phyloP scores from a whole-genome alignment of 2,888 invertebrate genomes.

The Lithophane socia region DNA sequence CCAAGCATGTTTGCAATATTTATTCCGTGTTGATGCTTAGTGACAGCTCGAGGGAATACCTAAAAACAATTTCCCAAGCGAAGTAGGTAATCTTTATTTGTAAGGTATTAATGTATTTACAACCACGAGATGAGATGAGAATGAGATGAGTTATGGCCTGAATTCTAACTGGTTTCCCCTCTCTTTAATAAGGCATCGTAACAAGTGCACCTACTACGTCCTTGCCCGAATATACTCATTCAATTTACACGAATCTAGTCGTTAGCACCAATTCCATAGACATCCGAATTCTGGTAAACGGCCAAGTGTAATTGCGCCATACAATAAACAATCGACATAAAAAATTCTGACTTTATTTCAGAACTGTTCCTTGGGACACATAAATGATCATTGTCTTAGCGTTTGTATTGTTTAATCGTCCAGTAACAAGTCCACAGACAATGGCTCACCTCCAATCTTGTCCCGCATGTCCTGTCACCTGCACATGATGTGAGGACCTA shows the following conservation, averaged over 20 bases:
- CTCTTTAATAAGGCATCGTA: background rate
- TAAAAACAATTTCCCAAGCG: too few relatives aligned
- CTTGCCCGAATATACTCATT: background rate
- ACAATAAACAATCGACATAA: background rate
- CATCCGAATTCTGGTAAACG: background rate
- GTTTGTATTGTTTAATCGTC: background rate
- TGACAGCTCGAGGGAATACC: slow-evolving; percentile 3
- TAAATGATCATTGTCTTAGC: background rate
- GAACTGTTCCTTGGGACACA: too few relatives aligned
- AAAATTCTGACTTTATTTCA: background rate
- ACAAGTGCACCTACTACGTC: background rate
- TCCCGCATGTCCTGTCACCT: too few relatives aligned
- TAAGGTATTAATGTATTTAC: too few relatives aligned
- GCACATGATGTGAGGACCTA: too few relatives aligned
- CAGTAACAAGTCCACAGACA: background rate
- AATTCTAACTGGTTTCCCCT: background rate
- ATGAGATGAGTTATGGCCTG: too few relatives aligned
- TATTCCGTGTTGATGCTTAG: too few relatives aligned
- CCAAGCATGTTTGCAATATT: too few relatives aligned
- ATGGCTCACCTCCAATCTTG: too few relatives aligned
- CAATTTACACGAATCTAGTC: background rate
- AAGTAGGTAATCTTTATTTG: too few relatives aligned
- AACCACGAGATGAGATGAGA: too few relatives aligned
- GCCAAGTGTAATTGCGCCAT: background rate
- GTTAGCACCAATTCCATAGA: background rate